Evolutionary conservation across 2,113 vertebrate species (phyloP).

Genomic region (Notarius quadriscutis): DNA sequence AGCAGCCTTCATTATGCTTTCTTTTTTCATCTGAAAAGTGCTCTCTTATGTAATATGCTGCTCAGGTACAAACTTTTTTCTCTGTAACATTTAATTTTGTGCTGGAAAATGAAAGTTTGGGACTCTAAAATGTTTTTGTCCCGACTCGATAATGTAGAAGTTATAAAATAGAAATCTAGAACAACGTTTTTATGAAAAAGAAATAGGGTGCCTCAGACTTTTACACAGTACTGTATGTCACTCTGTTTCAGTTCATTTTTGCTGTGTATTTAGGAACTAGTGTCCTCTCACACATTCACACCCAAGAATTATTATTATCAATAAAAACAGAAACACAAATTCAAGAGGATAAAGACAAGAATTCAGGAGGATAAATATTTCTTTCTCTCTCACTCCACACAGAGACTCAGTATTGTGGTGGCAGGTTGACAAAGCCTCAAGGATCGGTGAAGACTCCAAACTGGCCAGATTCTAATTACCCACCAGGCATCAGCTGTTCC

Average conservation of each 20-base stretch:
- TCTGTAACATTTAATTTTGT: too few relatives aligned
- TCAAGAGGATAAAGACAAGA: background rate
- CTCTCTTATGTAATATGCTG: too few relatives aligned
- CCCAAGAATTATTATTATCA: background rate
- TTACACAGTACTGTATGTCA: background rate
- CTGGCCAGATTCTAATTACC: slow-evolving; percentile 88
- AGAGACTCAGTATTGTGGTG: slow-evolving; percentile 90
- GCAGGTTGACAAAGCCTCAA: slow-evolving; percentile 80
- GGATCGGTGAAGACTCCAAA: slow-evolving; percentile 86
- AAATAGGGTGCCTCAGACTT: too few relatives aligned
- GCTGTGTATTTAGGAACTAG: background rate
- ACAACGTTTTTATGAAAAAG: too few relatives aligned
- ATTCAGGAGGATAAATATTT: background rate
- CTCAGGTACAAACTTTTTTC: too few relatives aligned
- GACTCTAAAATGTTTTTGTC: too few relatives aligned
- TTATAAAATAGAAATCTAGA: too few relatives aligned
- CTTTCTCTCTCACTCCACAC: slow-evolving; percentile 51
- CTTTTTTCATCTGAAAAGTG: too few relatives aligned
- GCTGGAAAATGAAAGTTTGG: too few relatives aligned
- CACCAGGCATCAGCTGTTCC: slow-evolving; percentile 89
- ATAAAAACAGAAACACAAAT: background rate
- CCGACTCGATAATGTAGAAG: too few relatives aligned
- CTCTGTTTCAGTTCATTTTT: background rate
- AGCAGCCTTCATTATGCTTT: too few relatives aligned
- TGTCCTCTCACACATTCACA: background rate